Conservation (phyloP, 2,888 invertebrate genomes). For the Orthonevra nobilis region DNA sequence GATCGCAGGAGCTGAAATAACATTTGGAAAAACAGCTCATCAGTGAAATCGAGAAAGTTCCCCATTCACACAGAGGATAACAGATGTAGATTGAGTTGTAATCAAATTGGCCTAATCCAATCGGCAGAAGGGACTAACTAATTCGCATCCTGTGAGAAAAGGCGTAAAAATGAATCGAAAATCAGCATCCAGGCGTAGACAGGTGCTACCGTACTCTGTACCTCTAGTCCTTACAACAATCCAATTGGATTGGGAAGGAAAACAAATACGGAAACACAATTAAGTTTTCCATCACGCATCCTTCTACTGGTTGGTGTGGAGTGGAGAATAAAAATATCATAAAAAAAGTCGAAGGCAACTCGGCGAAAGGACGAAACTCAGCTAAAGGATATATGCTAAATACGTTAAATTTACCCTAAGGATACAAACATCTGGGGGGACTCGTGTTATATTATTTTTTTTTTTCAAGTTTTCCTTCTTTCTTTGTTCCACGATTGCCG, state of each 20-base stretch:
- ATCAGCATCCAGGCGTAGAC: constrained; percentile 7
- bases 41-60: constrained; percentile 17
- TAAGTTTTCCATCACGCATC: constrained; percentile 65
- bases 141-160: constrained; percentile 29
- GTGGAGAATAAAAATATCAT: constrained; percentile 12
- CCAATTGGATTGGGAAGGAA: constrained; percentile 51
- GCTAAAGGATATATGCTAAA: constrained; percentile 63
- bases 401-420: constrained; percentile 61
- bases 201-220: background rate
- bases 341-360: constrained; percentile 18
- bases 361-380: constrained; percentile 3
- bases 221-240: constrained; percentile 22
- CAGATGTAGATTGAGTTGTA: constrained; percentile 46
- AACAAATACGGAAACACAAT: constrained; percentile 67
- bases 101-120: constrained; percentile 55
- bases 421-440: constrained; percentile 53
- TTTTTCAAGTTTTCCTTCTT: constrained; percentile 2
- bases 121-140: constrained; percentile 34
- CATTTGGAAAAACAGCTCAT: background rate
- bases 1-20: no score
- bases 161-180: constrained; percentile 39
- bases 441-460: constrained; percentile 7
- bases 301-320: constrained; percentile 25
- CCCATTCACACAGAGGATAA: constrained; percentile 5
- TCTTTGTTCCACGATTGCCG: constrained; percentile 23